phyloP scores from a whole-genome alignment of 2,113 vertebrate genomes.

The Patagioenas fasciata region DNA sequence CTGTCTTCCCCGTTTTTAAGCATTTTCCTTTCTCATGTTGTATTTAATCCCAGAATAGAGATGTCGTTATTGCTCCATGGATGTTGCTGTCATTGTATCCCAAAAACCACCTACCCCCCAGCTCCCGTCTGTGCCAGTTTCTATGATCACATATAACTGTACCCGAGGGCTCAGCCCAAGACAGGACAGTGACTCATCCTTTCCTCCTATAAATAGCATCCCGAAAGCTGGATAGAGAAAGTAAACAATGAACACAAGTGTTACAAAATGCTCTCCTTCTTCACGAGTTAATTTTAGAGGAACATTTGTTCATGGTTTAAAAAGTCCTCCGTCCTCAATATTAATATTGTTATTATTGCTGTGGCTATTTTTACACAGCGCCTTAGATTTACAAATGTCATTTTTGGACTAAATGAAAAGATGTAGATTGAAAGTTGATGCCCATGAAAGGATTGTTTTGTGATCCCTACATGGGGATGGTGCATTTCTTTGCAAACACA shows the following conservation, averaged over 20 bases:
- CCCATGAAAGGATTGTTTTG: background rate
- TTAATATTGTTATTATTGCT: background rate
- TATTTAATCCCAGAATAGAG: background rate
- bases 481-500: background rate
- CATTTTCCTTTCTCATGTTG: background rate
- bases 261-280: conserved; percentile 7
- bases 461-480: background rate
- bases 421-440: background rate
- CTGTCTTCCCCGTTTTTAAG: background rate
- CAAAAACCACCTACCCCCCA: background rate
- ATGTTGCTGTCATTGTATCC: background rate
- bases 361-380: background rate
- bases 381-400: background rate
- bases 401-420: background rate
- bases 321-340: background rate
- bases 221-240: background rate
- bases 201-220: background rate
- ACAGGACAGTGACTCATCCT: conserved; percentile 12
- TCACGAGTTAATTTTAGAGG: conserved; percentile 9
- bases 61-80: background rate
- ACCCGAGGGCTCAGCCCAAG: background rate
- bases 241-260: background rate
- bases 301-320: background rate
- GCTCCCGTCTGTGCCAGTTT: background rate
- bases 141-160: background rate